phyloP scores from a whole-genome alignment of 2,797 vertebrate species.

The Lagorchestes hirsutus region DNA sequence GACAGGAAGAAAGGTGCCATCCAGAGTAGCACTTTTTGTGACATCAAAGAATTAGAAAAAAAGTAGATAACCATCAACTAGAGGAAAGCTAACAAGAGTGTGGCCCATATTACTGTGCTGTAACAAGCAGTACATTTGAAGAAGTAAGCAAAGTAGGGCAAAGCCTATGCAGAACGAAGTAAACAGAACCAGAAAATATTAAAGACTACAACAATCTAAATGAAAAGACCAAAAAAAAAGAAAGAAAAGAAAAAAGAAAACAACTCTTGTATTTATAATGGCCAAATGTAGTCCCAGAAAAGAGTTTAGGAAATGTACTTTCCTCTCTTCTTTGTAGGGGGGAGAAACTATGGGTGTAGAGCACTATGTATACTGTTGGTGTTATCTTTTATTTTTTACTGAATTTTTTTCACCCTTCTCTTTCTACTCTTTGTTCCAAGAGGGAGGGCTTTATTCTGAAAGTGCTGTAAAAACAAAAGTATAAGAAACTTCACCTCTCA shows the following conservation, averaged over 20 bases:
- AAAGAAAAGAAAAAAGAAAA: background rate
- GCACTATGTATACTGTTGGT: background rate
- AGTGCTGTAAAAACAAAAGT: background rate
- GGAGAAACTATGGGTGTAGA: background rate
- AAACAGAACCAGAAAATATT: background rate
- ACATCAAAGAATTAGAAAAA: background rate
- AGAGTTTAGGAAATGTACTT: background rate
- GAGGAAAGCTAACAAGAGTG: background rate
- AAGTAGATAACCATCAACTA: background rate
- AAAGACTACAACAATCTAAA: background rate
- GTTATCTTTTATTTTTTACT: background rate
- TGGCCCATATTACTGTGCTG: background rate
- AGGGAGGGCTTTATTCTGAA: background rate
- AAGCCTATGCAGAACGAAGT: background rate
- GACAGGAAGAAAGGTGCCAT: background rate
- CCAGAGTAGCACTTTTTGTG: background rate
- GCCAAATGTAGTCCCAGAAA: background rate
- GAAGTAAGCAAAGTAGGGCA: background rate
- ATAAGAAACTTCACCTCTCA: background rate
- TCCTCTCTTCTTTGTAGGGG: background rate
- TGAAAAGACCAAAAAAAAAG: background rate
- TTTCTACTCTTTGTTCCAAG: background rate
- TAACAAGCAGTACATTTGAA: background rate
- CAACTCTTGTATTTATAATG: background rate
- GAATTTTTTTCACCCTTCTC: background rate